Evolutionary conservation across 92 coral and sea anemone genomes (phyloP).

Genomic region (Umimayanthus kanabou): DNA sequence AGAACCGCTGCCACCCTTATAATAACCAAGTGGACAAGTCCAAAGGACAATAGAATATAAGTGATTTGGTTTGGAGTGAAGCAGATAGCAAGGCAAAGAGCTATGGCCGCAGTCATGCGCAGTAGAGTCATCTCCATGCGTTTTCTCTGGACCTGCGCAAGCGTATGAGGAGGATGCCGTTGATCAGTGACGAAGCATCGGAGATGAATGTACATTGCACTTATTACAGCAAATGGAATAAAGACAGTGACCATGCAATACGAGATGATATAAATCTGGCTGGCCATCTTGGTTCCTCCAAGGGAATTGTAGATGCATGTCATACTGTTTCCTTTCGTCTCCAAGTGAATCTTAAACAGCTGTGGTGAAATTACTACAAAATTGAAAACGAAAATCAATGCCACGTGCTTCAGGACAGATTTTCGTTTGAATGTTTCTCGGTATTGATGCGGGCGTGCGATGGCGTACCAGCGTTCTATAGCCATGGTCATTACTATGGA

Average conservation of each 20-base stretch:
- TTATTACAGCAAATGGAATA: background rate
- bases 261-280: background rate
- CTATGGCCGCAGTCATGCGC: slow-evolving; percentile 9
- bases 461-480: slow-evolving; percentile 7
- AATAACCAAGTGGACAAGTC: background rate
- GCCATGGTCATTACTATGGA: slow-evolving; percentile 3
- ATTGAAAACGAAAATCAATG: background rate
- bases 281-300: background rate
- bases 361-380: background rate
- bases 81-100: background rate
- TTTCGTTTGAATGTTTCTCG: background rate
- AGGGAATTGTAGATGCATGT: background rate
- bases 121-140: background rate
- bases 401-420: background rate
- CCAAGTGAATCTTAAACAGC: slow-evolving; percentile 2
- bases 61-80: slow-evolving; percentile 6
- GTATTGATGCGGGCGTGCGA: background rate
- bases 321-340: background rate
- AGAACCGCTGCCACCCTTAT: background rate
- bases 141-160: background rate
- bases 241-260: background rate
- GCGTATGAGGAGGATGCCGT: background rate
- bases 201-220: background rate
- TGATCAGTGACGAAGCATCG: background rate
- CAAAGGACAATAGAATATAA: background rate